Percentiles rank a stretch among this genome's conserved stretches.
phyloP scores from a whole-genome alignment of 2,797 vertebrate species.

The Smutsia temminckii region DNA sequence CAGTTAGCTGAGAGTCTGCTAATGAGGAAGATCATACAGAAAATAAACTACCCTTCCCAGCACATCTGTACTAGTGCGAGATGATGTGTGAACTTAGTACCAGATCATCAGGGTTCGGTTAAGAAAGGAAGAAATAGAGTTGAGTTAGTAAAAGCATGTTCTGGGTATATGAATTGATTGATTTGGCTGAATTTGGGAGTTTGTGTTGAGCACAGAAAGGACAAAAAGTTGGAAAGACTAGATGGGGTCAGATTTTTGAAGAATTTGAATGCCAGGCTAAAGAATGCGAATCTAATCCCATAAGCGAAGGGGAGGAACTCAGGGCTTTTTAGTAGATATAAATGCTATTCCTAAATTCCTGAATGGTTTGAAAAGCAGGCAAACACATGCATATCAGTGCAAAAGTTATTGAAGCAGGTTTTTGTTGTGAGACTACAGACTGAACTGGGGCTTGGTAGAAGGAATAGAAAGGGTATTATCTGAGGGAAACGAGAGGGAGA shows the following conservation, averaged over 20 bases:
- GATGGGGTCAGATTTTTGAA: background rate
- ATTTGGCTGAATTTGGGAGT: background rate
- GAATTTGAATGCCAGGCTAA: background rate
- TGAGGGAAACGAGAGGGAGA: background rate
- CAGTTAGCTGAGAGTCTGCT: background rate
- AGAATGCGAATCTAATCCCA: background rate
- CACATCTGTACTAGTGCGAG: background rate
- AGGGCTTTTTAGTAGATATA: background rate
- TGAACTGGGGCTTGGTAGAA: background rate
- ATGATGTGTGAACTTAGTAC: background rate
- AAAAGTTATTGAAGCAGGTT: background rate
- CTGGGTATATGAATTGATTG: background rate
- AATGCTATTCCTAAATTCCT: background rate
- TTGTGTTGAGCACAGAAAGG: background rate
- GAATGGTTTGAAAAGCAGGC: background rate
- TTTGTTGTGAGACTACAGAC: background rate
- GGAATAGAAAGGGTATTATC: background rate
- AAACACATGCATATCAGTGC: background rate
- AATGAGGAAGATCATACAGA: background rate
- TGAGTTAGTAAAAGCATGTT: background rate
- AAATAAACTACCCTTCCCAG: background rate
- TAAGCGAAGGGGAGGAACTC: background rate
- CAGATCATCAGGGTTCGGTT: background rate
- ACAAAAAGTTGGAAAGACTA: background rate
- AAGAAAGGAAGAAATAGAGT: background rate